Evolutionary conservation across 2,113 vertebrate species (phyloP).

Genomic region (Eonycteris spelaea): DNA sequence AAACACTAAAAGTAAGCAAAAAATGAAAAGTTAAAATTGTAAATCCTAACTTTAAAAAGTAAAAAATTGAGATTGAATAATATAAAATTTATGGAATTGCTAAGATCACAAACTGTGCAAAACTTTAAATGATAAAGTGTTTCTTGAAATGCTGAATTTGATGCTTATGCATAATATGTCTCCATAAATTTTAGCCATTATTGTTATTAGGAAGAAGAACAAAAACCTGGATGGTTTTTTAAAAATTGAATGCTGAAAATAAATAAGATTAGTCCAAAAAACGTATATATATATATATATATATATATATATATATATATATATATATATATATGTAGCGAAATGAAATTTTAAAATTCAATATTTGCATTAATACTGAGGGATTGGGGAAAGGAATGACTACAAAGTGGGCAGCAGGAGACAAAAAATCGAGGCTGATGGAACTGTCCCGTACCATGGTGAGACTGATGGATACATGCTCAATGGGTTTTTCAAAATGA

Average conservation of each 20-base stretch:
- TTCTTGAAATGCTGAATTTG: background rate
- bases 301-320: background rate
- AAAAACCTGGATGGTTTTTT: background rate
- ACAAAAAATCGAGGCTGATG: background rate
- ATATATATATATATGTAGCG: background rate
- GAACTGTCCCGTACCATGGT: no score
- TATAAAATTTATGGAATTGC: background rate
- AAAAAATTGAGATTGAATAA: background rate
- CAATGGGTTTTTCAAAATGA: background rate
- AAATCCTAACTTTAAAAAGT: background rate
- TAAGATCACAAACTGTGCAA: background rate
- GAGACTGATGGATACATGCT: background rate
- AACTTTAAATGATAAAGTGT: background rate
- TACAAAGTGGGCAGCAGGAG: background rate
- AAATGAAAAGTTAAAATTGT: background rate
- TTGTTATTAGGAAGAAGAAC: background rate
- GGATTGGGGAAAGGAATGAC: no score
- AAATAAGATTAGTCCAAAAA: fast-evolving
- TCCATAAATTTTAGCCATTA: background rate
- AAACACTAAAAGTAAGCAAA: background rate
- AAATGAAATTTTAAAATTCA: background rate
- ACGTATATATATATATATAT: background rate
- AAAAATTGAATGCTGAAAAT: background rate
- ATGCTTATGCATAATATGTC: background rate
- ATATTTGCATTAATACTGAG: background rate